Conservation (phyloP, 2,888 invertebrate species). For the Pachydiplax longipennis region DNA sequence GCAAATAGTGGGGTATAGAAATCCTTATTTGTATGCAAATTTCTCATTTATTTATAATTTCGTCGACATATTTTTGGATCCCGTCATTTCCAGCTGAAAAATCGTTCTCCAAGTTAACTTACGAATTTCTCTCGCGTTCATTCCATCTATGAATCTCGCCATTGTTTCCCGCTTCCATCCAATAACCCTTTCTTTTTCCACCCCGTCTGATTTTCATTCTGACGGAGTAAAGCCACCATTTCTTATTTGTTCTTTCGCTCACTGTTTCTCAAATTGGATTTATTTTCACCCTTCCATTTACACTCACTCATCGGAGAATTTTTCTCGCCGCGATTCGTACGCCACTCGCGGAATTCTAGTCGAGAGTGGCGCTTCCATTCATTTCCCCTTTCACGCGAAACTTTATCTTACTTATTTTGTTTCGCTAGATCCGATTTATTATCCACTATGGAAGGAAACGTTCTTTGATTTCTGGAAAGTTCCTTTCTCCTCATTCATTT, state of each 20-base stretch:
- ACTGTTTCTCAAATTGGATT: background rate
- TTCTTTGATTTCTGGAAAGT: no score
- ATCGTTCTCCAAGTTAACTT: background rate
- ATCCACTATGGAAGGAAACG: no score
- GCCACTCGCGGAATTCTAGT: background rate
- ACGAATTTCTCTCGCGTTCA: background rate
- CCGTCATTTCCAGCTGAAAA: no score
- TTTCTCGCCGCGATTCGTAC: background rate
- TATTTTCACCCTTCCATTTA: background rate
- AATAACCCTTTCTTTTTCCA: background rate
- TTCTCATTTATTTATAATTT: no score
- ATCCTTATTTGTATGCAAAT: no score
- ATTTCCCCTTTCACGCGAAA: background rate
- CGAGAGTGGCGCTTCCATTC: background rate
- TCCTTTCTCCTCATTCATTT: no score
- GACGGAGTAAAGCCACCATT: background rate
- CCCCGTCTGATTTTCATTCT: background rate
- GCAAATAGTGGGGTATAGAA: no score
- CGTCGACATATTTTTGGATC: no score
- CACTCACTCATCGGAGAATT: background rate
- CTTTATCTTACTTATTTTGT: background rate
- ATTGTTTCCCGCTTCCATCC: background rate
- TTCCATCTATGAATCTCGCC: background rate
- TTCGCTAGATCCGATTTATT: no score
- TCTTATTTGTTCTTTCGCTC: background rate